A percentile compares a stretch with the other conserved stretches of the same genome.
These are phyloP conservation scores for Luperina nickerlii DNA, from an alignment of 2,888 invertebrate genomes.

Conservation along the genomic window DNA sequence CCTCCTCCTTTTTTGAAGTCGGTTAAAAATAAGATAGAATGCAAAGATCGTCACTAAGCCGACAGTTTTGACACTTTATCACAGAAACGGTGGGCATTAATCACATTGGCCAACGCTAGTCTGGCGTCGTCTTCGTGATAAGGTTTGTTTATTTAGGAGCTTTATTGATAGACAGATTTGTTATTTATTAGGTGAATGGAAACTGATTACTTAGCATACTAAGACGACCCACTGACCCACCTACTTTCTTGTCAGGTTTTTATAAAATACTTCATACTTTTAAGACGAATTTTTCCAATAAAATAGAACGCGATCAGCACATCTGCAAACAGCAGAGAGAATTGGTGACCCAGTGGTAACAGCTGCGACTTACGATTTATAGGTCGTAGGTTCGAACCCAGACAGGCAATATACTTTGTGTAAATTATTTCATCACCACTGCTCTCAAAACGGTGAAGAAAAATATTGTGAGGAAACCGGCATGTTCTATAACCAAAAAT, in stretches of 20 bases:
- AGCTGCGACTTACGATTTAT: background rate
- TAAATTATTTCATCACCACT: background rate
- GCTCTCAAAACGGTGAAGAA: background rate
- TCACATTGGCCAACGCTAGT: background rate
- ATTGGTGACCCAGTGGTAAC: background rate
- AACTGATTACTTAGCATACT: background rate
- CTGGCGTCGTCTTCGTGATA: background rate
- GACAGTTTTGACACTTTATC: too few species aligned
- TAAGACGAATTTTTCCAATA: background rate
- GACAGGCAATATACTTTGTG: background rate
- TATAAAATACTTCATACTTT: background rate
- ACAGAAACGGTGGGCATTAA: background rate
- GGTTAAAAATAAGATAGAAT: too few species aligned
- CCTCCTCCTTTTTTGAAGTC: too few species aligned
- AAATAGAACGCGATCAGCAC: too few species aligned
- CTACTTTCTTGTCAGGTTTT: background rate
- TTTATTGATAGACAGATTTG: background rate
- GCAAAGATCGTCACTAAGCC: background rate
- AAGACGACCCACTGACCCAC: background rate
- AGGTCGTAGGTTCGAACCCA: background rate
- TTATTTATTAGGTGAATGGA: conserved; percentile 8
- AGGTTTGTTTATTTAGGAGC: conserved; percentile 16
- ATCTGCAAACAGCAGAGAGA: too few species aligned
- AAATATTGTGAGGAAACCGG: too few species aligned
- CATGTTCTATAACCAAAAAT: too few species aligned